Percentiles rank a stretch among this genome's conserved stretches.
These are phyloP conservation scores for Ceratina australensis DNA, from an alignment of 1,140 invertebrate genomes.

Conservation along the genomic window DNA sequence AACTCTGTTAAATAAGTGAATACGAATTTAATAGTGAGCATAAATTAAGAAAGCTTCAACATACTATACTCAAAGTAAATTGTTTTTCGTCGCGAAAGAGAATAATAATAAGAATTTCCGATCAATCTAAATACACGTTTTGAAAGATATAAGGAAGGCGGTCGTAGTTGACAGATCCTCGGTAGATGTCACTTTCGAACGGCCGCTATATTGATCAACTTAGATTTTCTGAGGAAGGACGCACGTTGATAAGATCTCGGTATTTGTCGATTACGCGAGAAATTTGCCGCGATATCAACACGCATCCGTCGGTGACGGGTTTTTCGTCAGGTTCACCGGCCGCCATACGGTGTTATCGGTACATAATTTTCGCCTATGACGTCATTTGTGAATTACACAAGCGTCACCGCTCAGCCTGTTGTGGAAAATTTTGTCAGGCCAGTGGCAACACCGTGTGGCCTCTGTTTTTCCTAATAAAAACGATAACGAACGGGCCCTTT, in stretches of 20 bases:
- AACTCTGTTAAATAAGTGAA: too few species aligned
- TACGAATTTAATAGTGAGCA: too few species aligned
- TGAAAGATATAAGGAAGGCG: background rate
- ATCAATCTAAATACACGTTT: too few species aligned
- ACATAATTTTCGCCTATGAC: slow-evolving; percentile 61
- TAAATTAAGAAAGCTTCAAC: too few species aligned
- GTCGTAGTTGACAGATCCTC: slow-evolving; percentile 44
- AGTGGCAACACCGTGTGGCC: slow-evolving; percentile 24
- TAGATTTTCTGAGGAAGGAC: slow-evolving; percentile 63
- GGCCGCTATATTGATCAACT: slow-evolving; percentile 66
- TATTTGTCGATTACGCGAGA: slow-evolving; percentile 56
- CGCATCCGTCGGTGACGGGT: slow-evolving; percentile 16
- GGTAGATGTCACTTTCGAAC: slow-evolving; percentile 46
- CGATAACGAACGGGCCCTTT: background rate
- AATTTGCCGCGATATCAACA: slow-evolving; percentile 38
- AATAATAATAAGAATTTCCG: too few species aligned
- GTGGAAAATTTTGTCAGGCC: slow-evolving; percentile 63
- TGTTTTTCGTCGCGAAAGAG: too few species aligned
- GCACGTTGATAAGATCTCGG: slow-evolving; percentile 62
- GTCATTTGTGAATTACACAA: slow-evolving; percentile 68
- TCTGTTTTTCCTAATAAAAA: slow-evolving; percentile 36
- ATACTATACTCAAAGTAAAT: too few species aligned
- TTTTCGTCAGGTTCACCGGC: slow-evolving; percentile 7
- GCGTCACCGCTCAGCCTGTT: slow-evolving; percentile 65
- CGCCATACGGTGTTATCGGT: slow-evolving; percentile 6